Percentiles rank a stretch among this genome's conserved stretches.
phyloP scores from a whole-genome alignment of 2,888 invertebrate genomes.

The Fissipunctia ypsillon region DNA sequence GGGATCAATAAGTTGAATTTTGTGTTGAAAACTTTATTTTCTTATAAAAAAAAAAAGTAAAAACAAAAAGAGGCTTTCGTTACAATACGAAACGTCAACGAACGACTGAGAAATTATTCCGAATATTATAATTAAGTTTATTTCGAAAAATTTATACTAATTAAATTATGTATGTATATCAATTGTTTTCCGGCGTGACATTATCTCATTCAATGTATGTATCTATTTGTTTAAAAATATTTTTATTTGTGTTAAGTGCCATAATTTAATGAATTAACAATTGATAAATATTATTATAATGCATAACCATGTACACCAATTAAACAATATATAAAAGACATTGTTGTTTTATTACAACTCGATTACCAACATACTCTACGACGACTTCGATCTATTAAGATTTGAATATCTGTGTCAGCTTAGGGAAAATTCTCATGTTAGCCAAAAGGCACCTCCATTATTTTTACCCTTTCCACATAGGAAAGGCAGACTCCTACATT shows the following conservation, averaged over 20 bases:
- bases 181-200: constrained; percentile 80
- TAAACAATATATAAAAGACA: constrained; percentile 85
- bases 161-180: constrained; percentile 67
- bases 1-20: constrained; percentile 88
- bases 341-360: constrained; percentile 75
- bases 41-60: constrained; percentile 80
- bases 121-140: constrained; percentile 76
- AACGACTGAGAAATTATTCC: constrained; percentile 90
- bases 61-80: constrained; percentile 85
- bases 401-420: not conserved
- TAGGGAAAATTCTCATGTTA: no score
- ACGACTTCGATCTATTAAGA: no score
- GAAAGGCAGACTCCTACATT: not conserved
- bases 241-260: constrained; percentile 89
- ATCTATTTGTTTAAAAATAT: constrained; percentile 79
- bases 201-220: constrained; percentile 83
- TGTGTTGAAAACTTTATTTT: constrained; percentile 87
- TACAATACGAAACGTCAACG: constrained; percentile 84
- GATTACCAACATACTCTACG: not conserved
- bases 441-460: not conserved
- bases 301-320: constrained; percentile 91
- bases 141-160: constrained; percentile 73
- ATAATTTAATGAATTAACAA: constrained; percentile 90
- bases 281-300: constrained; percentile 89
- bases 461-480: not conserved